Evolutionary conservation across 2,888 invertebrate species (phyloP).

Genomic region (Prionchulus punctatus): DNA sequence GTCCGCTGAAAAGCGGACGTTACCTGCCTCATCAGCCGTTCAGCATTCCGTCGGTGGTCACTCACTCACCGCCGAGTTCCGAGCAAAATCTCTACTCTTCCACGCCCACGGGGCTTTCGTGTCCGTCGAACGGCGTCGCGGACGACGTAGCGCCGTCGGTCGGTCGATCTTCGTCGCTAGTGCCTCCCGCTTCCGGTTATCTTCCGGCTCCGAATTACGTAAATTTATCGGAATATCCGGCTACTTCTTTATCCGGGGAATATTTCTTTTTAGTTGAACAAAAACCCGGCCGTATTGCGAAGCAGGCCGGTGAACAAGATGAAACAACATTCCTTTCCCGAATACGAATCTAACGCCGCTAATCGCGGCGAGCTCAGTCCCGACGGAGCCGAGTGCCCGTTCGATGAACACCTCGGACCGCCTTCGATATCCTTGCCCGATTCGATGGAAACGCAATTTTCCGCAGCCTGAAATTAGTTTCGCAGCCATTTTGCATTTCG

Average conservation of each 20-base stretch:
- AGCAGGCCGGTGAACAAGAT: neutral
- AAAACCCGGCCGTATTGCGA: neutral
- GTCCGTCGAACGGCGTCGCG: too few relatives aligned
- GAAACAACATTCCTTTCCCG: conserved; percentile 9
- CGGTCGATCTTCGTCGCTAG: neutral
- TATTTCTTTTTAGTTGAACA: neutral
- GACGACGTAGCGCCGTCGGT: too few relatives aligned
- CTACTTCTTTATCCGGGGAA: neutral
- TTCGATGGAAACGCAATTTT: neutral
- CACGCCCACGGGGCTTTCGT: too few relatives aligned
- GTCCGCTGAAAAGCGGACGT: neutral
- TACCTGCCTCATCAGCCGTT: neutral
- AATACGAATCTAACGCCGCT: conserved; percentile 1
- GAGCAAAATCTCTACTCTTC: too few relatives aligned
- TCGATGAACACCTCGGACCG: neutral
- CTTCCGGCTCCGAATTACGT: too few relatives aligned
- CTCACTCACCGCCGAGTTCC: neutral
- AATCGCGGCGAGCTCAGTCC: neutral
- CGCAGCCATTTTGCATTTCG: too few relatives aligned
- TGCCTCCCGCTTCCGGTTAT: too few relatives aligned
- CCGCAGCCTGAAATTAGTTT: too few relatives aligned
- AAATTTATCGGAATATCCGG: too few relatives aligned
- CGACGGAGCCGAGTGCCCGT: neutral
- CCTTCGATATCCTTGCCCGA: neutral
- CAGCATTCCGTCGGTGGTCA: neutral